Evolutionary conservation across 23 tunicate genomes (phyloP).

Genomic region (Halocynthia roretzi): DNA sequence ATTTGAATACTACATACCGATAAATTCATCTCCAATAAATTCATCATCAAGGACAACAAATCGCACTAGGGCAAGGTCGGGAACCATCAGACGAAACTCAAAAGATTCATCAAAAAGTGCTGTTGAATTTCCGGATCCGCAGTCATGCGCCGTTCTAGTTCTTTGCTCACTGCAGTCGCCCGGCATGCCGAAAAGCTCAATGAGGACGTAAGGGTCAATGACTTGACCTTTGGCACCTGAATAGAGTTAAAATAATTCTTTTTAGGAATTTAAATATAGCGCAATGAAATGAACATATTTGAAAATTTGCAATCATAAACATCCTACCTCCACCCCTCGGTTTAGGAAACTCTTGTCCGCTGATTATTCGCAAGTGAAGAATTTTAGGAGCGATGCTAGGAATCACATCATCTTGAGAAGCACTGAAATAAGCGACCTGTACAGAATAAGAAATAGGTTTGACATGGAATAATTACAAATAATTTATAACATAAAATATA

Average conservation of each 20-base stretch:
- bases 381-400: conserved; percentile 71
- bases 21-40: conserved; percentile 98
- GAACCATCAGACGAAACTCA: conserved; percentile 78
- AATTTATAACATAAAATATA: too few relatives aligned
- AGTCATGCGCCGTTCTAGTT: conserved; percentile 89
- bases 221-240: conserved; percentile 93
- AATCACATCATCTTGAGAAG: conserved; percentile 34
- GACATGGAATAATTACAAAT: too few relatives aligned
- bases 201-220: conserved; percentile 98
- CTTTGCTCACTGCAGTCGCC: conserved; percentile 90
- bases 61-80: conserved; percentile 91
- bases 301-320: background rate
- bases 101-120: conserved; percentile 81
- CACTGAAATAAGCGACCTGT: conserved; percentile 76
- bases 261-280: too few relatives aligned
- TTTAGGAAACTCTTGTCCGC: conserved; percentile 97
- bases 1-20: conserved; percentile 39
- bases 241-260: background rate
- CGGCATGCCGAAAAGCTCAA: conserved; percentile 95
- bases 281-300: too few relatives aligned
- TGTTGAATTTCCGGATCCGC: conserved; percentile 60
- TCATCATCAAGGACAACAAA: conserved; percentile 99
- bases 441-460: background rate
- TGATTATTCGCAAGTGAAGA: conserved; percentile 85
- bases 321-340: conserved; percentile 81